phyloP scores from a whole-genome alignment of 2,113 vertebrate genomes.

The Pongo pygmaeus region DNA sequence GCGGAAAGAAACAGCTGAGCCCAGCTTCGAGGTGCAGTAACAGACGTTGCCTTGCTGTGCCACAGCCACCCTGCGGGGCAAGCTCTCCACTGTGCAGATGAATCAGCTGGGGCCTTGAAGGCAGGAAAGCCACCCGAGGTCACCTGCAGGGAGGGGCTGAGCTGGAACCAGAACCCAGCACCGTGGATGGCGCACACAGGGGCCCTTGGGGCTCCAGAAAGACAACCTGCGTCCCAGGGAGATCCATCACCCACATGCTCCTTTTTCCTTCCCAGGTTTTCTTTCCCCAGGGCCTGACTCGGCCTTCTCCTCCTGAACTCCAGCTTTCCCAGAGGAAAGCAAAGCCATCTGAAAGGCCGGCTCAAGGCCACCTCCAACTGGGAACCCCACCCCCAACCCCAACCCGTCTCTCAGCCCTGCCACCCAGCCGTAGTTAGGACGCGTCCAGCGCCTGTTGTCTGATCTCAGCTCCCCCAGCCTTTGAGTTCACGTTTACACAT shows the following conservation, averaged over 20 bases:
- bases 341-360: no score
- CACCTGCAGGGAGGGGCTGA: accelerated
- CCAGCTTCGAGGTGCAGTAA: not conserved
- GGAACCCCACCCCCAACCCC: not conserved
- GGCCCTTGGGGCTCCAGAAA: not conserved
- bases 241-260: not conserved
- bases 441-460: accelerated
- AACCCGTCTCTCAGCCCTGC: not conserved
- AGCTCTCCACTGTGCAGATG: accelerated
- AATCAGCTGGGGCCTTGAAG: not conserved
- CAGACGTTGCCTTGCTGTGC: accelerated
- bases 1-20: not conserved
- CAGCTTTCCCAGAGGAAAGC: not conserved
- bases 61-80: not conserved
- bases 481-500: accelerated
- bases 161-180: accelerated
- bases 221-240: not conserved
- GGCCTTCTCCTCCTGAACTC: not conserved
- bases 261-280: not conserved
- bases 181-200: accelerated
- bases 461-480: accelerated
- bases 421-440: accelerated
- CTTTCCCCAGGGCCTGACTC: not conserved
- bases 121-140: not conserved
- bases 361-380: no score